phyloP scores from a whole-genome alignment of 2,888 invertebrate species.

The Orthosia cruda region DNA sequence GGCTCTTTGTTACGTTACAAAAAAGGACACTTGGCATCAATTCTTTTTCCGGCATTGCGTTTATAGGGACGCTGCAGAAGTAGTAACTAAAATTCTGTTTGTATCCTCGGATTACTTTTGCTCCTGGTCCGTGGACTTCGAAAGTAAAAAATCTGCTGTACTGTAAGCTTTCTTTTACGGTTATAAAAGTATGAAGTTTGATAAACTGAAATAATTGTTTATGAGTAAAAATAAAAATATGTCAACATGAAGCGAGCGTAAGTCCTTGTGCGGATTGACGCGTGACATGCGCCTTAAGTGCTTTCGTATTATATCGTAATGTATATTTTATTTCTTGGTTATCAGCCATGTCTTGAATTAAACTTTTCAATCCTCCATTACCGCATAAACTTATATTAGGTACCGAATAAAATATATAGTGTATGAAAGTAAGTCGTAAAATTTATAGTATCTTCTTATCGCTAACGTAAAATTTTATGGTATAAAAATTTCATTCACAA shows the following conservation, averaged over 20 bases:
- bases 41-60: slow-evolving; percentile 79
- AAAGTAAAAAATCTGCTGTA: slow-evolving; percentile 7
- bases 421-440: slow-evolving; percentile 29
- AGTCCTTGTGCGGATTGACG: slow-evolving; percentile 70
- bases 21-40: slow-evolving; percentile 85
- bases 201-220: too few species aligned
- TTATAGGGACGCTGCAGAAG: slow-evolving; percentile 62
- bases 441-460: slow-evolving; percentile 16
- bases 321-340: slow-evolving; percentile 67
- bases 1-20: slow-evolving; percentile 86
- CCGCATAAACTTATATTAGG: slow-evolving; percentile 26
- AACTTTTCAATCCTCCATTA: slow-evolving; percentile 46
- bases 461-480: slow-evolving; percentile 22
- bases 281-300: slow-evolving; percentile 74
- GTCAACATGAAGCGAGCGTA: too few species aligned
- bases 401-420: slow-evolving; percentile 28
- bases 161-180: not conserved
- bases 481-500: slow-evolving; percentile 40
- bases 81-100: slow-evolving; percentile 51
- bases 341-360: slow-evolving; percentile 58
- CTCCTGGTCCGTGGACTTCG: not conserved
- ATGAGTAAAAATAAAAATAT: too few species aligned
- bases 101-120: slow-evolving; percentile 37
- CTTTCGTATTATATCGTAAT: slow-evolving; percentile 71
- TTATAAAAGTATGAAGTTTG: too few species aligned